phyloP scores from a whole-genome alignment of 2,113 vertebrate species.

The Peucedramus taeniatus region DNA sequence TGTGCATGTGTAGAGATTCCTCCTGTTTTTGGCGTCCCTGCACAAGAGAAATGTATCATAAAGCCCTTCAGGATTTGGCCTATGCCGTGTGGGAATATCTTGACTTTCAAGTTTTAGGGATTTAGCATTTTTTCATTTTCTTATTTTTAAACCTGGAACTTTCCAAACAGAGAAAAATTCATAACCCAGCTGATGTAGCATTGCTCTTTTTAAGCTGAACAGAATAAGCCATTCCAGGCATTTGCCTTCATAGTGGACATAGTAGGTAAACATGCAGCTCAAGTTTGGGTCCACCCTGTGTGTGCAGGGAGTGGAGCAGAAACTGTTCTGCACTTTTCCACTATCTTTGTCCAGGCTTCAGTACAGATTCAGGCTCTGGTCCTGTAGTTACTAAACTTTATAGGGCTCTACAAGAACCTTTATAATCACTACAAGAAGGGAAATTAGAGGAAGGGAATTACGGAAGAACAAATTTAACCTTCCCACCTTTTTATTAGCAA shows the following conservation, averaged over 20 bases:
- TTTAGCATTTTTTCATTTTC: conserved; percentile 1
- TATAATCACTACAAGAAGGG: neutral
- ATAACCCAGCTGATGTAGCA: neutral
- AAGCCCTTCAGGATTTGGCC: conserved; percentile 13
- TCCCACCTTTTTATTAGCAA: neutral
- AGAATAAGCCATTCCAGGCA: neutral
- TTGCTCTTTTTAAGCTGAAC: neutral
- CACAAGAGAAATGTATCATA: neutral
- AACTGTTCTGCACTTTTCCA: neutral
- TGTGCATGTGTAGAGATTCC: neutral
- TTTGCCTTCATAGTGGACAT: neutral
- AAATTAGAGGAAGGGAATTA: neutral
- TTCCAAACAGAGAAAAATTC: neutral
- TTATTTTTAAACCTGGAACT: neutral
- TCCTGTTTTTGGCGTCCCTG: neutral
- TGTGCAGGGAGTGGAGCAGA: neutral
- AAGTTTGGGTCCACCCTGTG: neutral
- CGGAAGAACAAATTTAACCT: neutral
- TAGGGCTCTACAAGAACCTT: neutral
- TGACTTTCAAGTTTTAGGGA: neutral
- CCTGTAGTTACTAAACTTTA: neutral
- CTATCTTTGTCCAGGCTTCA: neutral
- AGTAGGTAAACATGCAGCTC: neutral
- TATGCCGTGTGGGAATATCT: neutral
- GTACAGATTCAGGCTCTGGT: neutral